Evolutionary conservation across 2,113 vertebrate genomes (phyloP).

Genomic region (Apodemus speciosus): DNA sequence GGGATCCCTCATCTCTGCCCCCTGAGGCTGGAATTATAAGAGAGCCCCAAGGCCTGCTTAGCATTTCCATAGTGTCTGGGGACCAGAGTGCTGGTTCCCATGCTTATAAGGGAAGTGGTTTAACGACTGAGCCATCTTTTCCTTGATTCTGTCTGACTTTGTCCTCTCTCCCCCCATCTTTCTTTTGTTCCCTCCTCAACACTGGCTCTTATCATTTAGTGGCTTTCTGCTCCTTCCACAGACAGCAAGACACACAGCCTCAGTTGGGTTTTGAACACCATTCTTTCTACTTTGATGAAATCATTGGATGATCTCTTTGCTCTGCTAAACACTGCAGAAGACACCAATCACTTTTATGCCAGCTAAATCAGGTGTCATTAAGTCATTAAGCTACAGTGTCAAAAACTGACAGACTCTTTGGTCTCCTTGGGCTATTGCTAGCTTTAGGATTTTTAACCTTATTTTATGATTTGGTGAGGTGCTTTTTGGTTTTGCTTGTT

Average conservation of each 20-base stretch:
- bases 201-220: background rate
- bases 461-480: background rate
- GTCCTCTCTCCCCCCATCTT: no score
- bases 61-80: no score
- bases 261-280: background rate
- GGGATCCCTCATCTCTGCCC: background rate
- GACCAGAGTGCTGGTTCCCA: background rate
- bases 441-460: background rate
- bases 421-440: background rate
- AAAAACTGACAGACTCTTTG: background rate
- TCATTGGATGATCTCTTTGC: background rate
- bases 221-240: background rate
- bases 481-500: background rate
- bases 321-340: background rate
- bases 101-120: background rate
- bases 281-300: background rate
- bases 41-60: background rate
- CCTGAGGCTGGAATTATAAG: background rate
- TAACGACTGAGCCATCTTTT: no score
- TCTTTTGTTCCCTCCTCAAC: background rate
- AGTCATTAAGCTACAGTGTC: background rate
- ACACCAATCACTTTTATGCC: background rate
- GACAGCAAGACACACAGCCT: background rate
- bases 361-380: background rate
- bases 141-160: no score